Percentiles rank a stretch among this genome's conserved stretches.
Evolutionary conservation across 2,113 vertebrate genomes (phyloP).

Genomic region (Tinamus guttatus): DNA sequence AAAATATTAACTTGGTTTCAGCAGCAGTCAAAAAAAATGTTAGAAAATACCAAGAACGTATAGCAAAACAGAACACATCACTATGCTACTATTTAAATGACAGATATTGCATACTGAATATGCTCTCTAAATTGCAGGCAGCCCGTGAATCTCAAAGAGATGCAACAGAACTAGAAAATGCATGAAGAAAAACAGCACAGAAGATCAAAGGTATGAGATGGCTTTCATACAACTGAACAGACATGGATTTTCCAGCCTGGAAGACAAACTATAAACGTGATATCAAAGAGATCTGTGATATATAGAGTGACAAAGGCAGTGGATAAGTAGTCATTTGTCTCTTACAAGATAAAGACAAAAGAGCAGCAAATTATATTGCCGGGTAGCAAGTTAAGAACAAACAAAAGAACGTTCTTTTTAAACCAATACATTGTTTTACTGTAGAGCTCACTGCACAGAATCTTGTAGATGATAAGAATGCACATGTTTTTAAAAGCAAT

Average conservation of each 20-base stretch:
- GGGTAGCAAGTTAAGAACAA: constrained; percentile 33
- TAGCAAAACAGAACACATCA: background rate
- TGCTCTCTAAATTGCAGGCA: background rate
- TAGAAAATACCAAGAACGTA: background rate
- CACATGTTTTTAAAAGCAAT: constrained; percentile 12
- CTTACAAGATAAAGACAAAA: constrained; percentile 40
- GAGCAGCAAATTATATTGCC: constrained; percentile 31
- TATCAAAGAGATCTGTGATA: constrained; percentile 60
- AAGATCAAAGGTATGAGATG: constrained; percentile 59
- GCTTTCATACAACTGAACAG: constrained; percentile 30
- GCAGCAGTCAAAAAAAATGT: background rate
- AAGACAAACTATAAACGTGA: constrained; percentile 44
- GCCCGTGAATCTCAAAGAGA: background rate
- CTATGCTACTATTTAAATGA: background rate
- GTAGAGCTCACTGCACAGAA: background rate
- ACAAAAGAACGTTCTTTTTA: constrained; percentile 3
- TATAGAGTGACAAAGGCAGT: constrained; percentile 22
- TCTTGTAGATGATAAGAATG: constrained; percentile 24
- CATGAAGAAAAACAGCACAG: background rate
- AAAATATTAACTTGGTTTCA: background rate
- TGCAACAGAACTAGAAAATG: background rate
- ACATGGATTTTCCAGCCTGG: constrained; percentile 37
- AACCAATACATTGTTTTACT: background rate
- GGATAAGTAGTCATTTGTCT: constrained; percentile 47
- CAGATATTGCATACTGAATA: background rate